Percentiles rank a stretch among this genome's conserved stretches.
Evolutionary conservation across 2,797 vertebrate genomes (phyloP).

Genomic region (Psittacula echo): DNA sequence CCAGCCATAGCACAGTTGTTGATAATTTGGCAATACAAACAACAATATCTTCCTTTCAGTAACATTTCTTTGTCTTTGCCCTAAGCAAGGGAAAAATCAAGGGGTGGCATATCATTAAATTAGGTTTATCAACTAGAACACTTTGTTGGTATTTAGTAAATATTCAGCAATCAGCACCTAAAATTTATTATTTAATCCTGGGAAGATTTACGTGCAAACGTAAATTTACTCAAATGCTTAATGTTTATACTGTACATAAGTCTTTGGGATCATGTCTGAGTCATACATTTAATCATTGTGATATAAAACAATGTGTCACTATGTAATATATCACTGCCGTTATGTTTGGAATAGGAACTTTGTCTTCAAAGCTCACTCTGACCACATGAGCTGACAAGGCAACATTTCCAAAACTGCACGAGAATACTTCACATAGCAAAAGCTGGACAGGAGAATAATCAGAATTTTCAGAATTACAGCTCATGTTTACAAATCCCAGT

Average conservation of each 20-base stretch:
- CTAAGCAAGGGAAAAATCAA: not conserved
- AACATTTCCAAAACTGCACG: not conserved
- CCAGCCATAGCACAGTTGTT: not conserved
- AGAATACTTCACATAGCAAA: not conserved
- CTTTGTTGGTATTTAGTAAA: not conserved
- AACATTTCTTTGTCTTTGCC: not conserved
- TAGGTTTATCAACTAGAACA: not conserved
- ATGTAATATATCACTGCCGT: not conserved
- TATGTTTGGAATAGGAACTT: not conserved
- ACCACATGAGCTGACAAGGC: not conserved
- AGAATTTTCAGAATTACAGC: not conserved
- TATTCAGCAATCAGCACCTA: not conserved
- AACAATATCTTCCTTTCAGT: not conserved
- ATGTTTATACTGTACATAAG: not conserved
- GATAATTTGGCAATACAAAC: not conserved
- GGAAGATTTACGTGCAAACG: not conserved
- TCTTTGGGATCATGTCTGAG: not conserved
- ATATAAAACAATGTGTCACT: not conserved
- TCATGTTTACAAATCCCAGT: not conserved
- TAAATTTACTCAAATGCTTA: not conserved
- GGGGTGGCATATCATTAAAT: not conserved
- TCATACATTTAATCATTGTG: not conserved
- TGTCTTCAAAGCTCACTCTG: not conserved
- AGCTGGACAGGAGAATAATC: not conserved
- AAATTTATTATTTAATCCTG: not conserved